Evolutionary conservation across 2,888 invertebrate genomes (phyloP).

Genomic region (Elysia crispata): DNA sequence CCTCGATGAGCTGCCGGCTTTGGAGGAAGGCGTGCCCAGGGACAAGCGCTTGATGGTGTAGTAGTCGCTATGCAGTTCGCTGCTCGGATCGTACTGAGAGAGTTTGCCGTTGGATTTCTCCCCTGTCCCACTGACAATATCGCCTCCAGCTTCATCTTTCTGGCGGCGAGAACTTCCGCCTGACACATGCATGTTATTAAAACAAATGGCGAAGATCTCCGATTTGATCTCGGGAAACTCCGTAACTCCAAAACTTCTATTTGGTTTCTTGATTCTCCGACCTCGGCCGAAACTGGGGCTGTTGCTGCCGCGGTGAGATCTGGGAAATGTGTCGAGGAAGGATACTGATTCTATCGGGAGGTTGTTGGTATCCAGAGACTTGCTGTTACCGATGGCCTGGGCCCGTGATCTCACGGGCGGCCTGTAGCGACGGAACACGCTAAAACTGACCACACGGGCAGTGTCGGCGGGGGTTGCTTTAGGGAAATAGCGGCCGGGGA

Average conservation of each 20-base stretch:
- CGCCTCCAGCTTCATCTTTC: neutral
- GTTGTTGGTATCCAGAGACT: constrained; percentile 24
- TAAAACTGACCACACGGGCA: constrained; percentile 38
- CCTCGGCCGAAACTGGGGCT: constrained; percentile 44
- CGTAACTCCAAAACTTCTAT: neutral
- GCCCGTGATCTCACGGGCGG: constrained; percentile 26
- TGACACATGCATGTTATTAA: constrained; percentile 19
- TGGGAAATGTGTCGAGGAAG: neutral
- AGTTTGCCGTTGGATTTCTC: neutral
- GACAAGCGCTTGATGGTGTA: constrained; percentile 56
- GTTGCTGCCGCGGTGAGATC: constrained; percentile 28
- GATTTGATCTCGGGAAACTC: constrained; percentile 49
- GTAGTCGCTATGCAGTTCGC: constrained; percentile 58
- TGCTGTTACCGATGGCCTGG: constrained; percentile 35
- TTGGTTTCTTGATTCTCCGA: constrained; percentile 23
- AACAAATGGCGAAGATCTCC: constrained; percentile 52
- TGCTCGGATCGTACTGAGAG: constrained; percentile 52
- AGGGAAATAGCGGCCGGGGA: constrained; percentile 62
- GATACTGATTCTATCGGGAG: constrained; percentile 31
- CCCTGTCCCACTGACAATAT: neutral
- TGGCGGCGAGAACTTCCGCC: neutral
- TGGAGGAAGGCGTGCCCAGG: constrained; percentile 15
- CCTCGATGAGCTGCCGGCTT: neutral
- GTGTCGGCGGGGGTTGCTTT: constrained; percentile 54
- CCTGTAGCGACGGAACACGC: constrained; percentile 13